Evolutionary conservation across 2,113 vertebrate genomes (phyloP).

Genomic region (Ptychochromis oligacanthus): DNA sequence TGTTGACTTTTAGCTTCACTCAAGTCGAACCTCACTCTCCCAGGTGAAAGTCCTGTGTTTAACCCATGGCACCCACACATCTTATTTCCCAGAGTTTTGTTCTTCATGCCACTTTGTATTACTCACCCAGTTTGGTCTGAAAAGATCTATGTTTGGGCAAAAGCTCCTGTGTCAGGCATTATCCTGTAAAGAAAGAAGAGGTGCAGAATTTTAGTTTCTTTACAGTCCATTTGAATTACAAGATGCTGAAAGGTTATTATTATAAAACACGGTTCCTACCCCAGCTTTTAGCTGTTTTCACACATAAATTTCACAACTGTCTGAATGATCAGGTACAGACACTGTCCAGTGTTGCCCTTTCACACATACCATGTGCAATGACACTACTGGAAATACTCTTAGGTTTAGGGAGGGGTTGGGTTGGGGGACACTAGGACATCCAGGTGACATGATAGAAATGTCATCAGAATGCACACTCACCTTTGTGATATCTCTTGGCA

Average conservation of each 20-base stretch:
- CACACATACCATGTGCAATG: background rate
- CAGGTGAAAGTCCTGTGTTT: background rate
- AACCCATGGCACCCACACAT: background rate
- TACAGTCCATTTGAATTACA: background rate
- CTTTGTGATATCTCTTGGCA: background rate
- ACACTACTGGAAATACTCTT: background rate
- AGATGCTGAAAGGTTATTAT: background rate
- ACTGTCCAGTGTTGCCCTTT: background rate
- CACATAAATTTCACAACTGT: background rate
- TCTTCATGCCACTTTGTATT: conserved; percentile 1
- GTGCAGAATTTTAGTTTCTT: background rate
- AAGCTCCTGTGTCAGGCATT: background rate
- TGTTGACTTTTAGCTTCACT: background rate
- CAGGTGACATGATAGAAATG: background rate
- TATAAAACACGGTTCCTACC: background rate
- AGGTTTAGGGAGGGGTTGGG: background rate
- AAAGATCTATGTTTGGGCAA: conserved; percentile 1
- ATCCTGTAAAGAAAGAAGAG: background rate
- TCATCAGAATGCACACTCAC: background rate
- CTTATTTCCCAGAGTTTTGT: background rate
- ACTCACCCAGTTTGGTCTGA: background rate
- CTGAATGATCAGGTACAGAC: background rate
- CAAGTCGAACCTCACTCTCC: background rate
- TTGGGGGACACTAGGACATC: background rate
- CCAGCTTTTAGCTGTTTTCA: background rate